Conservation (phyloP, 1,140 invertebrate species). For the Macrobrachium rosenbergii region DNA sequence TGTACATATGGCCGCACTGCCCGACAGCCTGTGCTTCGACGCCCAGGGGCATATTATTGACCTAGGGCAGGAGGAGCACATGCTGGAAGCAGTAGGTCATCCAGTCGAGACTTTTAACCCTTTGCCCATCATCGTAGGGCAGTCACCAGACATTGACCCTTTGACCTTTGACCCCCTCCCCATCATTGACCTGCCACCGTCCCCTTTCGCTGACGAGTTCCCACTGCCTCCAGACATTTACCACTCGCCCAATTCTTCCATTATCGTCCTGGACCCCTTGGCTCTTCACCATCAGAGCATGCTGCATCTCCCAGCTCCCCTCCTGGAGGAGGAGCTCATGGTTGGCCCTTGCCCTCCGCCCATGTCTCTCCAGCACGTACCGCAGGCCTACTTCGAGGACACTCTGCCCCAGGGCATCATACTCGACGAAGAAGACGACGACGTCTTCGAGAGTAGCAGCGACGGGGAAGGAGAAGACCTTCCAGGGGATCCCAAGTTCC, state of each 20-base stretch:
- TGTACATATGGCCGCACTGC: no score
- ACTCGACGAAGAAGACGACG: background rate
- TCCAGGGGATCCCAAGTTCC: background rate
- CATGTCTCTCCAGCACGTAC: background rate
- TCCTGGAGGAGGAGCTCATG: background rate
- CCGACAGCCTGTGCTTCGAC: background rate
- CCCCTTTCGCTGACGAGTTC: background rate
- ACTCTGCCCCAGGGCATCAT: background rate
- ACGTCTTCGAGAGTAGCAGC: background rate
- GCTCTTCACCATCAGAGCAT: background rate
- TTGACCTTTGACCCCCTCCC: background rate
- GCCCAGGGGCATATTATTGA: background rate
- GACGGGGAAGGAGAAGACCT: background rate
- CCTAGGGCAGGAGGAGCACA: background rate
- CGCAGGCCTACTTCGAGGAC: background rate
- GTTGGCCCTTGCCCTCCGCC: background rate
- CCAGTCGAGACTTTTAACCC: conserved; percentile 33
- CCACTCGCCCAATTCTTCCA: no score
- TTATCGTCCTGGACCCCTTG: background rate
- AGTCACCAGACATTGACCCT: background rate
- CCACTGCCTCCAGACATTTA: no score
- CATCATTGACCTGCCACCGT: background rate
- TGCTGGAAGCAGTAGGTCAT: background rate
- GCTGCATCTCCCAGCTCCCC: background rate
- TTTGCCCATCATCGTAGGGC: background rate